Percentiles rank a stretch among this genome's conserved stretches.
Evolutionary conservation across 2,888 invertebrate species (phyloP).

Genomic region (Pammene fasciana): DNA sequence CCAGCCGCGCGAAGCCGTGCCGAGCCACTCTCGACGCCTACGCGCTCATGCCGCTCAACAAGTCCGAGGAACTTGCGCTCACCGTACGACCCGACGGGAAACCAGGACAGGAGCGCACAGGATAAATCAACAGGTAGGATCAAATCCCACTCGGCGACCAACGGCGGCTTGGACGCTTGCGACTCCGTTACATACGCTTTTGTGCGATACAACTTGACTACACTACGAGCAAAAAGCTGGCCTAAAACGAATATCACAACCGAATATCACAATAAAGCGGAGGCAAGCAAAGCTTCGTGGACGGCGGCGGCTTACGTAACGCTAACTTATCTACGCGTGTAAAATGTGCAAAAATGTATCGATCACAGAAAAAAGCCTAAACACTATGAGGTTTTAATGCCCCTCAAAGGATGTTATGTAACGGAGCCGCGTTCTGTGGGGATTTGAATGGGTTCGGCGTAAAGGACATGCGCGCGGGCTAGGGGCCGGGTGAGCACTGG

Average conservation of each 20-base stretch:
- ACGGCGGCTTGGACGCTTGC: slow-evolving; percentile 59
- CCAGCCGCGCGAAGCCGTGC: slow-evolving; percentile 87
- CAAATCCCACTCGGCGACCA: slow-evolving; percentile 56
- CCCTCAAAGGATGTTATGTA: slow-evolving; percentile 75
- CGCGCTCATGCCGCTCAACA: slow-evolving; percentile 72
- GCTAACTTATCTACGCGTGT: slow-evolving; percentile 74
- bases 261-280: slow-evolving; percentile 81
- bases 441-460: slow-evolving; percentile 62
- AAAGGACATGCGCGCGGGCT: slow-evolving; percentile 74
- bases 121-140: slow-evolving; percentile 53
- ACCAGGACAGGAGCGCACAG: slow-evolving; percentile 42
- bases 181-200: slow-evolving; percentile 58
- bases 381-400: slow-evolving; percentile 69
- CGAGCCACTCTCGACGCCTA: slow-evolving; percentile 84
- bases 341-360: slow-evolving; percentile 78
- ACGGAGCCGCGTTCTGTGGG: slow-evolving; percentile 73
- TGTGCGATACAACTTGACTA: slow-evolving; percentile 39
- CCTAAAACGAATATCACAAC: slow-evolving; percentile 80
- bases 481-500: slow-evolving; percentile 78
- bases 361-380: slow-evolving; percentile 82
- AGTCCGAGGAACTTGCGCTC: slow-evolving; percentile 60
- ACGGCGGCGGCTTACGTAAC: slow-evolving; percentile 81
- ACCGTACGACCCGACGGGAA: slow-evolving; percentile 53
- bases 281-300: slow-evolving; percentile 82
- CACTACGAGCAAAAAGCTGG: slow-evolving; percentile 78